Base-by-base conservation (phyloP, 2,113 vertebrate genomes). In the Phylloscopus trochiloides region DNA sequence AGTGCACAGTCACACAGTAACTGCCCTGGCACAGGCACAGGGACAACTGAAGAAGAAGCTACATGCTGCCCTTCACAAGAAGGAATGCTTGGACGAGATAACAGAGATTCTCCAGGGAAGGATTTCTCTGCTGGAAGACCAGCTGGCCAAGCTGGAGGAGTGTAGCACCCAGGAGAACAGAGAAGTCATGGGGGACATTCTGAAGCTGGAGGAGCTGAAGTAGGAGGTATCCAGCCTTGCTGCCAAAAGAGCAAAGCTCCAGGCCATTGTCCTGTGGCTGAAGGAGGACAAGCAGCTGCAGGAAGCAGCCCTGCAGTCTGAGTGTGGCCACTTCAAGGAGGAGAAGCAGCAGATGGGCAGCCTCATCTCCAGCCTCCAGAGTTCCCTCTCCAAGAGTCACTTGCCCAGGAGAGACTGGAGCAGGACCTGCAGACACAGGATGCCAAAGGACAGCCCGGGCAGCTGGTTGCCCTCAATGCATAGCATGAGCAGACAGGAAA, bases 71-170 rank as follows among this genome's bases (percentile, higher is more conserved):
- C 88, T 98, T 14, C 95, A 97, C 14, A 97, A 99, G 72, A 99
- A 99, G 99, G 99, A 99, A 95, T 97, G 97, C 52, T 95, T 98
- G 19, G 96, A 97, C 72, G 99, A 99, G 96, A 98, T 98, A 95
- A 97, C 97, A 10, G 97, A 98, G 96, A 99, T 99, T 57, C 98
- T 99, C 9, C 98, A 98, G 68, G 98, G 98, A 74, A 99, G 99
- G 93, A 97, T 99, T 40, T 99, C 98, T 31, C 97, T 98, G 94
- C 96, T 99, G 77, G 98, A 99, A 84, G 99, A 99, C 10, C 98
- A 98, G 68, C 70, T 99, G 66, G 88, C 92, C 16, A 98, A 68
- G 55, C 94, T 98, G 25, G 75, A n/a, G 6, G 96, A 98, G 4
- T 66, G 86, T 65, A 95, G 96, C 4, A 1, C 68, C 32, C 95